Evolutionary conservation across 2,113 vertebrate species (phyloP).

Genomic region (Capreolus pygargus): DNA sequence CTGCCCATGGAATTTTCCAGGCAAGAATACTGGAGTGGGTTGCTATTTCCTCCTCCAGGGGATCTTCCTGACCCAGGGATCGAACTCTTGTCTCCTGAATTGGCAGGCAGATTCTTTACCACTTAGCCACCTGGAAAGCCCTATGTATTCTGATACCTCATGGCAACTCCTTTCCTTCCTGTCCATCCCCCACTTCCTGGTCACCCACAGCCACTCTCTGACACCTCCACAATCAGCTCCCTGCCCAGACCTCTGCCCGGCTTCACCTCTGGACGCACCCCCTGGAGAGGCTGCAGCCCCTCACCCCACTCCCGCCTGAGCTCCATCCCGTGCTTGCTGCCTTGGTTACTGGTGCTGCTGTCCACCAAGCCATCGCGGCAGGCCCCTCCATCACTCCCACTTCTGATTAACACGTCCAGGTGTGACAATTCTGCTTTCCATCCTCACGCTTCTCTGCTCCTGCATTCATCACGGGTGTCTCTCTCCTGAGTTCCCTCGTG

Average conservation of each 20-base stretch:
- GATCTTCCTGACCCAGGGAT: not conserved
- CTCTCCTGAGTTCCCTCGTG: not conserved
- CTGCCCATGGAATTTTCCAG: not conserved
- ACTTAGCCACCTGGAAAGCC: not conserved
- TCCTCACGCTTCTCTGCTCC: rapidly evolving
- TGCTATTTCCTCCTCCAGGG: not conserved
- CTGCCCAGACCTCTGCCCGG: not conserved
- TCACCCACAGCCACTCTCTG: not conserved
- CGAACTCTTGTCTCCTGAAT: not conserved
- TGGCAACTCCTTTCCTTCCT: not conserved
- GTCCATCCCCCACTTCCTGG: not conserved
- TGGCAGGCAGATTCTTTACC: not conserved
- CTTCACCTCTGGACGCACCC: rapidly evolving
- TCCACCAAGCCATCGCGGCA: rapidly evolving
- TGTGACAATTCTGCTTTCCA: not conserved
- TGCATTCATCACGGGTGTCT: rapidly evolving
- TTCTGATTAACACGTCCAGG: not conserved
- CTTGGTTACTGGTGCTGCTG: not conserved
- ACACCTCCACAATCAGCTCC: not conserved
- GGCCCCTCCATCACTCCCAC: not conserved
- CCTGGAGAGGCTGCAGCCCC: rapidly evolving
- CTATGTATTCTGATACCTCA: not conserved
- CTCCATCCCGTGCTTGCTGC: too few relatives aligned
- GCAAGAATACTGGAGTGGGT: not conserved
- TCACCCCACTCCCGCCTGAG: not conserved